A percentile compares a stretch with the other conserved stretches of the same genome.
Evolutionary conservation across 2,113 vertebrate genomes (phyloP).

Genomic region (Apistogramma diplotaenia): DNA sequence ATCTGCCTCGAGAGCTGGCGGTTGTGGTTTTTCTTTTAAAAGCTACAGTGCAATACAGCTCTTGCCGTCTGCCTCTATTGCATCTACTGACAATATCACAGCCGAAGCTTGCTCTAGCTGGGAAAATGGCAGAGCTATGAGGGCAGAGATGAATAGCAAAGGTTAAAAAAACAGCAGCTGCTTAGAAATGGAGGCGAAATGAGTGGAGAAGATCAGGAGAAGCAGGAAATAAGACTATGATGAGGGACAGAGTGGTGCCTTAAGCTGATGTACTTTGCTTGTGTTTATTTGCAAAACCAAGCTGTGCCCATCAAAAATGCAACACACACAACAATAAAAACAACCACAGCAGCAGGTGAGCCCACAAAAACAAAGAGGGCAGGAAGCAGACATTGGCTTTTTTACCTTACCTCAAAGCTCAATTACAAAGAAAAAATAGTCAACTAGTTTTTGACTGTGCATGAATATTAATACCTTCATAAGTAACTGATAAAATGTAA

Average conservation of each 20-base stretch:
- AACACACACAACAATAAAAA: background rate
- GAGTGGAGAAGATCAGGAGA: background rate
- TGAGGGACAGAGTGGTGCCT: background rate
- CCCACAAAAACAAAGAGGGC: conserved; percentile 44
- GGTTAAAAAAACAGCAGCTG: background rate
- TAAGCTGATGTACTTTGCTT: background rate
- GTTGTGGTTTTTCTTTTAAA: conserved; percentile 7
- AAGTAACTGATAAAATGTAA: background rate
- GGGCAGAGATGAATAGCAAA: background rate
- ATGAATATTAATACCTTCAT: background rate
- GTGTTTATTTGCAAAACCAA: background rate
- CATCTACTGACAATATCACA: background rate
- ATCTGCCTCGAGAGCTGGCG: conserved; percentile 28
- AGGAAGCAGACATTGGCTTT: conserved; percentile 34
- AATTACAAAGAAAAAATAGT: background rate
- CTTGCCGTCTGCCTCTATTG: background rate
- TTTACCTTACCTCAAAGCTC: background rate
- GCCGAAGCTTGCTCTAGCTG: background rate
- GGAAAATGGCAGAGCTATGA: background rate
- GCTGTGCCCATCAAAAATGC: background rate
- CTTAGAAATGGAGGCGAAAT: background rate
- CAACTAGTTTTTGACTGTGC: background rate
- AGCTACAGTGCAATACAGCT: background rate
- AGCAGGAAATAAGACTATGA: background rate
- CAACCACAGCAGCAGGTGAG: conserved; percentile 31